Percentiles rank a stretch among this genome's conserved stretches.
Evolutionary conservation across 2,113 vertebrate species (phyloP).

Genomic region (Hippocampus abdominalis): DNA sequence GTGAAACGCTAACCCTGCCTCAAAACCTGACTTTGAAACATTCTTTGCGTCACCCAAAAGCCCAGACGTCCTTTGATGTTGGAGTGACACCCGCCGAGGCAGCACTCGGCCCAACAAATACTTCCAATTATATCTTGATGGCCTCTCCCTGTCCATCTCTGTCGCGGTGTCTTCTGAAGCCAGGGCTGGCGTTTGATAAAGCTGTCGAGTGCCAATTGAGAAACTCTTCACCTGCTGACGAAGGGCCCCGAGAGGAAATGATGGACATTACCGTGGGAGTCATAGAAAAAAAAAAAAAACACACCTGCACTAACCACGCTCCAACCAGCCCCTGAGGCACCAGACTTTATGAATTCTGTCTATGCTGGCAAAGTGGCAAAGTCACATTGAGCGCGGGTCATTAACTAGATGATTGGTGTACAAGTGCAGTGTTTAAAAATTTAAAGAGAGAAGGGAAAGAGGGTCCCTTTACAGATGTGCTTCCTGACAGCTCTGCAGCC

Average conservation of each 20-base stretch:
- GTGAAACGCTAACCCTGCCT: neutral
- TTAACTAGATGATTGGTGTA: neutral
- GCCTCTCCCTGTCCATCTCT: neutral
- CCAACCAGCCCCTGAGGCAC: neutral
- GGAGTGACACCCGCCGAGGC: neutral
- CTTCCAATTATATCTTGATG: conserved; percentile 35
- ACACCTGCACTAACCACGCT: neutral
- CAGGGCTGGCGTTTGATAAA: conserved; percentile 27
- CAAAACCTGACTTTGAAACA: neutral
- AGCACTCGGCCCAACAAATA: conserved; percentile 20
- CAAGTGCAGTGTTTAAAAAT: neutral
- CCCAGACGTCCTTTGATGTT: neutral
- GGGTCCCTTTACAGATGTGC: neutral
- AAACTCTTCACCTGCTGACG: neutral
- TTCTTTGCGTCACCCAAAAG: neutral
- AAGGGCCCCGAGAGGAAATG: neutral
- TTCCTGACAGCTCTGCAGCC: neutral
- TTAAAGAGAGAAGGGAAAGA: neutral
- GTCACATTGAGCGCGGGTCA: neutral
- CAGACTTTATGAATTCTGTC: neutral
- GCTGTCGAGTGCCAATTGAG: conserved; percentile 10
- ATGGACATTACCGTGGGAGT: no score
- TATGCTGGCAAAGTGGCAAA: neutral
- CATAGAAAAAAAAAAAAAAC: neutral
- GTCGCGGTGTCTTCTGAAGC: conserved; percentile 1